Percentiles rank a stretch among this genome's conserved stretches.
phyloP scores from a whole-genome alignment of 2,113 vertebrate genomes.

The Myotis brandtii region DNA sequence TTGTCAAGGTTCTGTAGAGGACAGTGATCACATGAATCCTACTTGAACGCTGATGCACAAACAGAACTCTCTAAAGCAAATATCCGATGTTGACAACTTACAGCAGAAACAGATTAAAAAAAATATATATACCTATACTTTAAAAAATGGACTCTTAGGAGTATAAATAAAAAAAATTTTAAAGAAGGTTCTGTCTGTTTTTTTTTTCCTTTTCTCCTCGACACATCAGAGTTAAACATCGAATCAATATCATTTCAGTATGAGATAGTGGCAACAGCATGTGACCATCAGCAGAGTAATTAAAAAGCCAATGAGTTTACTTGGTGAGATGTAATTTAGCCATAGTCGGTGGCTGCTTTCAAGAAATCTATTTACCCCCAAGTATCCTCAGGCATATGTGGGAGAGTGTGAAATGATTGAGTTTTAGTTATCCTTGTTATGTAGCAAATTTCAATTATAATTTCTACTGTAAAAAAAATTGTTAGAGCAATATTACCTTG shows the following conservation, averaged over 20 bases:
- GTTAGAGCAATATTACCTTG: conserved; percentile 83
- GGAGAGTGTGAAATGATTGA: conserved; percentile 88
- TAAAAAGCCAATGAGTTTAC: conserved; percentile 90
- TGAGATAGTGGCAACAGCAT: conserved; percentile 87
- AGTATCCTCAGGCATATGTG: conserved; percentile 87
- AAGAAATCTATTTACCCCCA: conserved; percentile 90
- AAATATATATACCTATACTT: conserved; percentile 19
- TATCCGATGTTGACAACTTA: conserved; percentile 49
- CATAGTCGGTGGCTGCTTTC: conserved; percentile 87
- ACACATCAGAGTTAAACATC: conserved; percentile 87
- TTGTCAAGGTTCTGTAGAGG: conserved; percentile 1
- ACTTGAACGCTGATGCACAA: conserved; percentile 30
- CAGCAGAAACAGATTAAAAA: neutral
- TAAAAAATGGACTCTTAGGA: neutral
- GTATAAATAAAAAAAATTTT: neutral
- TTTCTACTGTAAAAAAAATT: conserved; percentile 87
- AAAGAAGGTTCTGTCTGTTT: conserved; percentile 78
- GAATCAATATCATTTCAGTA: conserved; percentile 87
- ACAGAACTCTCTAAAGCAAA: conserved; percentile 29
- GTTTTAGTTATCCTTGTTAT: conserved; percentile 89
- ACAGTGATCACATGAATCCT: conserved; percentile 19
- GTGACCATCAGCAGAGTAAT: conserved; percentile 88
- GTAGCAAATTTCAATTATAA: conserved; percentile 89
- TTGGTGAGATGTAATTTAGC: conserved; percentile 90
- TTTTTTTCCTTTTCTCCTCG: conserved; percentile 65